These are phyloP conservation scores for Macrosteles quadrilineatus DNA, from an alignment of 1,140 invertebrate species.

Conservation along the genomic window DNA sequence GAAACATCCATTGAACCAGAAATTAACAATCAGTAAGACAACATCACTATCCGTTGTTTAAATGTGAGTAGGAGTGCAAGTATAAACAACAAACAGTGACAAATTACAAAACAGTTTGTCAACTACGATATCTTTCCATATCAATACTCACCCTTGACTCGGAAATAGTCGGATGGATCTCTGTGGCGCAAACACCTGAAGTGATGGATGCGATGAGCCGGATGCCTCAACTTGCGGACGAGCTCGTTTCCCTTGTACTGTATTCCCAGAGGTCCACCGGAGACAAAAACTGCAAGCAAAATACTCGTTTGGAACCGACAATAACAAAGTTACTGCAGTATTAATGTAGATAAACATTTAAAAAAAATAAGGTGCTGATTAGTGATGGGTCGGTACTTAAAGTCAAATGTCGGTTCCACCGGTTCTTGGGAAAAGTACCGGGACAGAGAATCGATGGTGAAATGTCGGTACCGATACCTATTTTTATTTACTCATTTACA, in stretches of 20 bases:
- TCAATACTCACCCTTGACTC: background rate
- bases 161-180: too few relatives aligned
- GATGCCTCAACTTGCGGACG: background rate
- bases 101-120: too few relatives aligned
- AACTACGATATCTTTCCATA: too few relatives aligned
- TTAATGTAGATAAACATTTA: background rate
- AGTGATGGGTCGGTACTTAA: background rate
- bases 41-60: too few relatives aligned
- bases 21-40: too few relatives aligned
- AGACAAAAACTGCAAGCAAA: background rate
- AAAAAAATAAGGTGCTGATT: background rate
- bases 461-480: background rate
- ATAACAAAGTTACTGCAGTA: background rate
- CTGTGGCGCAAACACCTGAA: background rate
- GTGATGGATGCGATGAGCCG: background rate
- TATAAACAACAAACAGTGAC: too few relatives aligned
- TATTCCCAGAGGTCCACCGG: background rate
- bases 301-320: background rate
- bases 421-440: too few relatives aligned
- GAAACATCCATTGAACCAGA: too few relatives aligned
- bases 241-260: background rate
- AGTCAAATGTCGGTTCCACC: too few relatives aligned
- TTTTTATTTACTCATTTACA: too few relatives aligned
- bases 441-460: too few relatives aligned
- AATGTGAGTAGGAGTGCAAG: too few relatives aligned